These are phyloP conservation scores for Fulica atra DNA, from an alignment of 2,113 vertebrate genomes.

Conservation along the genomic window DNA sequence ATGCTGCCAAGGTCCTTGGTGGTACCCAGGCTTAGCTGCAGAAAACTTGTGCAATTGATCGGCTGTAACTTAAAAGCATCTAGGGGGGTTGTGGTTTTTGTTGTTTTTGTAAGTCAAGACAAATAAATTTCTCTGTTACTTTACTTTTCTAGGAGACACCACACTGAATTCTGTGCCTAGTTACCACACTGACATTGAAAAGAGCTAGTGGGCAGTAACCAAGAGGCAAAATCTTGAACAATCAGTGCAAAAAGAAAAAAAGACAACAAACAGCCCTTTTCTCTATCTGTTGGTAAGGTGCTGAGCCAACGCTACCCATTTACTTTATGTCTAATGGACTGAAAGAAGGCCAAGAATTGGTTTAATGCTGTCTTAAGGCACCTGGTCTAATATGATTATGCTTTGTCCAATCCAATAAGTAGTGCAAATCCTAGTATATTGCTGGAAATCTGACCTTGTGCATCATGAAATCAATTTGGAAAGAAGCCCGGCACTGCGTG, in stretches of 20 bases:
- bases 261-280: background rate
- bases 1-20: background rate
- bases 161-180: background rate
- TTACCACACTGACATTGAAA: background rate
- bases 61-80: background rate
- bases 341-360: background rate
- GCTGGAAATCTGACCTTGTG: background rate
- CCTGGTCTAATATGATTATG: background rate
- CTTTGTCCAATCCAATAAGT: background rate
- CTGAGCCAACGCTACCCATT: background rate
- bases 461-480: background rate
- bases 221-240: background rate
- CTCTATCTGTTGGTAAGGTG: background rate
- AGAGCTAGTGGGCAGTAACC: background rate
- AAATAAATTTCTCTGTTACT: background rate
- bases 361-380: conserved; percentile 46
- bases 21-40: background rate
- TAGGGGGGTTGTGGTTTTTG: background rate
- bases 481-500: background rate
- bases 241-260: background rate
- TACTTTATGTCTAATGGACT: background rate
- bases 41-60: no score
- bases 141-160: conserved; percentile 6
- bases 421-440: background rate
- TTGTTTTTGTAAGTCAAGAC: background rate